Base-by-base conservation (phyloP, 2,113 vertebrate genomes). In the Craseonycteris thonglongyai region DNA sequence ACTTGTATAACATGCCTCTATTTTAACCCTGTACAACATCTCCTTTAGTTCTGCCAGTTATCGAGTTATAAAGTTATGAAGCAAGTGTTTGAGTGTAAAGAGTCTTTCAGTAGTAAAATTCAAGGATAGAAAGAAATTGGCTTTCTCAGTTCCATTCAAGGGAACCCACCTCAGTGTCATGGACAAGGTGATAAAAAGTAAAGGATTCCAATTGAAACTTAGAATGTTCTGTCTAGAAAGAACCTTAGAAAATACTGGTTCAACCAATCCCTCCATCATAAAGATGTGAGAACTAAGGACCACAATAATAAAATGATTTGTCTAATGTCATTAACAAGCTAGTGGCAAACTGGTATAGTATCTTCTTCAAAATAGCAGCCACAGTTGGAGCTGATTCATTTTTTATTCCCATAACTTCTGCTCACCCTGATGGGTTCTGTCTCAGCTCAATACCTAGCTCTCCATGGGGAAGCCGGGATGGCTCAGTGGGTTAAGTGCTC, bases 41-140 rank as follows among this genome's bases (percentile, higher is more conserved):
- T 69, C 58, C 63, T 45, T 88, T 94, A 90, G 59, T 6, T 72
- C 82, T 74, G 14, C 3, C n/a, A 58, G 72, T 61, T 33, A 63
- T 49, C 7, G 78, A 19, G 42, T 88, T 59, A 56, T 38, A 66
- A 28, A 68, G 12, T 13, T 51, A 38, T 14, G 21, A 72, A 72
- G 49, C 13, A 45, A 65, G 38, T 42, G 8, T 15, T 0, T 82
- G 61, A 85, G 33, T 72, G 49, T 72, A 79, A 86, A 18, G 35
- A 35, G 5, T 35, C 26, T 91, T 83, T n/a, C 11, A 26, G 38
- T 42, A 58, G 5, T 51, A 35, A 92, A 35, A 47, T 15, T 90
- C 40, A 74, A 75, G 26, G 21, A 2, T 51, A 80, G n/a, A 76
- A 58, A 30, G 45, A 63, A 78, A 75, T 0, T 35, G 72, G 24